Evolutionary conservation across 1,140 invertebrate species (phyloP).

Genomic region (Ctenoplectra terminalis): DNA sequence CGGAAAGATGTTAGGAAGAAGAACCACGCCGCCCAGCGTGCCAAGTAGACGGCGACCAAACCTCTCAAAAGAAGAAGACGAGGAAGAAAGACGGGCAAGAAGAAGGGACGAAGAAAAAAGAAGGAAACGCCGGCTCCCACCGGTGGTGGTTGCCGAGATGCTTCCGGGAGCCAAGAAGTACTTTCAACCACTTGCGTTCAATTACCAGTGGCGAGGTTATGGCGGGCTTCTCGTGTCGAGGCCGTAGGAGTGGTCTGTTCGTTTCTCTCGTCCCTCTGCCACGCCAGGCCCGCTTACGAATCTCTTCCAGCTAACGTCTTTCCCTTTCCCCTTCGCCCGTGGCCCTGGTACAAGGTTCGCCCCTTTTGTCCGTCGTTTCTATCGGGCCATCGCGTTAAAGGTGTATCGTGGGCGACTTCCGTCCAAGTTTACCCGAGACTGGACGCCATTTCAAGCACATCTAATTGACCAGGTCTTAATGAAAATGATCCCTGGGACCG

Average conservation of each 20-base stretch:
- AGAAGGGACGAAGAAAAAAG: conserved; percentile 40
- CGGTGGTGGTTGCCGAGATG: conserved; percentile 52
- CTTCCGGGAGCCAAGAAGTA: conserved; percentile 74
- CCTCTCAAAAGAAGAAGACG: not conserved
- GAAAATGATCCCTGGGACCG: conserved; percentile 66
- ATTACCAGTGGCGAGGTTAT: conserved; percentile 77
- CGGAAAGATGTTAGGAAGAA: not conserved
- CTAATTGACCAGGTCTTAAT: conserved; percentile 73
- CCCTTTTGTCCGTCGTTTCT: conserved; percentile 38
- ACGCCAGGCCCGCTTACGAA: conserved; percentile 14
- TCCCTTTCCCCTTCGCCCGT: not conserved
- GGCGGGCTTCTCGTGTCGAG: conserved; percentile 71
- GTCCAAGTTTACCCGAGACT: conserved; percentile 65
- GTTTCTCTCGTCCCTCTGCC: conserved; percentile 24
- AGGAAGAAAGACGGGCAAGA: not conserved
- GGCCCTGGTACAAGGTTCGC: not conserved
- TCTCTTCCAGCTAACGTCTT: conserved; percentile 41
- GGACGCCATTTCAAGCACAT: conserved; percentile 63
- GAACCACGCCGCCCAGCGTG: not conserved
- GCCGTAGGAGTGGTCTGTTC: conserved; percentile 69
- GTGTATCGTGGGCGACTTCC: conserved; percentile 40
- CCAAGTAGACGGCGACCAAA: not conserved
- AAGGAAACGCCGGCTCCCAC: conserved; percentile 28
- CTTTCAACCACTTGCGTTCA: conserved; percentile 78
- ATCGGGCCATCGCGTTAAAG: conserved; percentile 44